These are phyloP conservation scores for Exephanes ischioxanthus DNA, from an alignment of 2,888 invertebrate species.

Conservation along the genomic window DNA sequence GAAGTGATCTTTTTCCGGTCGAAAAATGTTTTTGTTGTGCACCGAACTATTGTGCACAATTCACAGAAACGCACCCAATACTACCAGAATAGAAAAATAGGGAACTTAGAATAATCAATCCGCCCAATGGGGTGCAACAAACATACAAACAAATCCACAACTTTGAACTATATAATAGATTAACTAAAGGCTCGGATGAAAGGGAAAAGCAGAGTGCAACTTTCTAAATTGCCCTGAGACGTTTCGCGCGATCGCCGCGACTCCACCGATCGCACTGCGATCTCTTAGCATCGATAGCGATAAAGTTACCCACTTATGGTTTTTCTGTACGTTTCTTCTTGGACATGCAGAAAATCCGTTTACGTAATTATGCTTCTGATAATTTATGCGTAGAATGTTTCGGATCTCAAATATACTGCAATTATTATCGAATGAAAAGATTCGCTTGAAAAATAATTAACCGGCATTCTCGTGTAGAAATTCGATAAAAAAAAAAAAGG, in stretches of 20 bases:
- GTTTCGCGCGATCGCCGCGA: not conserved
- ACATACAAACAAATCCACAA: too few species aligned
- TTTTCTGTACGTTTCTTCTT: not conserved
- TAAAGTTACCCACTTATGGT: slow-evolving; percentile 20
- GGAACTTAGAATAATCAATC: too few species aligned
- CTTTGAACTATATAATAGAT: too few species aligned
- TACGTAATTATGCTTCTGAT: not conserved
- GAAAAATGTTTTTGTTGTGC: too few species aligned
- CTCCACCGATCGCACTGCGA: slow-evolving; percentile 7
- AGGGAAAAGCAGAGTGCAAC: not conserved
- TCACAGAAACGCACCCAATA: too few species aligned
- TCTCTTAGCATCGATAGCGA: slow-evolving; percentile 34
- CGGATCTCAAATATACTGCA: not conserved
- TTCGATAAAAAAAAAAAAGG: not conserved
- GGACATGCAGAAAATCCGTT: slow-evolving; percentile 13
- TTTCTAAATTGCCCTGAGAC: slow-evolving; percentile 34
- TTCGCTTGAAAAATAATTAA: too few species aligned
- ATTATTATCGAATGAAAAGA: not conserved
- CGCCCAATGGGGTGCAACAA: too few species aligned
- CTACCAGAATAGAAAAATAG: too few species aligned
- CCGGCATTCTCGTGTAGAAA: too few species aligned
- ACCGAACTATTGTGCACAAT: too few species aligned
- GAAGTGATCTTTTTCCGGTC: too few species aligned
- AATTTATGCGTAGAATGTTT: not conserved
- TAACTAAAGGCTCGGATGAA: not conserved